Evolutionary conservation across 2,888 invertebrate species (phyloP).

Genomic region (Platypus cylindrus): DNA sequence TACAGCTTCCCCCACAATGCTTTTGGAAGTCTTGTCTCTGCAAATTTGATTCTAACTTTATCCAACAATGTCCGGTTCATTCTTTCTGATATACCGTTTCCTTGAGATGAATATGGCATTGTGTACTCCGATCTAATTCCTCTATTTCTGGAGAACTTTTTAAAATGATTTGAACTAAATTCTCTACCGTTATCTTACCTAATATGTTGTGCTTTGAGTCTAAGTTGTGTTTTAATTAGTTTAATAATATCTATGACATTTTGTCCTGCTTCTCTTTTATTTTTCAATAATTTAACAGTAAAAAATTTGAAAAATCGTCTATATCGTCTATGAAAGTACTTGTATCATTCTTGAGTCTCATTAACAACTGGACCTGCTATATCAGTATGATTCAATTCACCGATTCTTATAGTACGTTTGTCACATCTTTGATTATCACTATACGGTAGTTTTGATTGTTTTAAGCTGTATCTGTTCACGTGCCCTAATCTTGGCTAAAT

Average conservation of each 20-base stretch:
- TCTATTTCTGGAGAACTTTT: constrained; percentile 11
- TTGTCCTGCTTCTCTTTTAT: constrained; percentile 10
- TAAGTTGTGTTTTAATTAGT: constrained; percentile 10
- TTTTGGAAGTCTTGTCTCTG: constrained; percentile 17
- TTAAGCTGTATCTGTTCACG: constrained; percentile 5
- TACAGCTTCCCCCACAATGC: constrained; percentile 19
- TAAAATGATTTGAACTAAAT: constrained; percentile 10
- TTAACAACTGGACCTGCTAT: constrained; percentile 14
- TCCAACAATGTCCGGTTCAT: constrained; percentile 17
- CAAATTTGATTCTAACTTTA: constrained; percentile 17
- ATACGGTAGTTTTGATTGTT: constrained; percentile 5
- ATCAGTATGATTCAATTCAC: constrained; percentile 17
- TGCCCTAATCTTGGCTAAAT: constrained; percentile 7
- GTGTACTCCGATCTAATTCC: constrained; percentile 15
- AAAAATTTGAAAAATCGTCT: constrained; percentile 11
- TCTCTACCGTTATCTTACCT: constrained; percentile 10
- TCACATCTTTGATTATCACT: constrained; percentile 6
- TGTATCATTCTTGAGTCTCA: constrained; percentile 6
- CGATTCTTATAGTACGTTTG: constrained; percentile 13
- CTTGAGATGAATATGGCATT: constrained; percentile 15
- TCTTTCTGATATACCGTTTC: constrained; percentile 18
- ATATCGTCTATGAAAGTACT: constrained; percentile 10
- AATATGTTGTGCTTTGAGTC: constrained; percentile 8
- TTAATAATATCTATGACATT: constrained; percentile 11
- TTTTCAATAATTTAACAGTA: constrained; percentile 10